Conservation (phyloP, 1,140 invertebrate genomes). For the Neelides sp. region DNA sequence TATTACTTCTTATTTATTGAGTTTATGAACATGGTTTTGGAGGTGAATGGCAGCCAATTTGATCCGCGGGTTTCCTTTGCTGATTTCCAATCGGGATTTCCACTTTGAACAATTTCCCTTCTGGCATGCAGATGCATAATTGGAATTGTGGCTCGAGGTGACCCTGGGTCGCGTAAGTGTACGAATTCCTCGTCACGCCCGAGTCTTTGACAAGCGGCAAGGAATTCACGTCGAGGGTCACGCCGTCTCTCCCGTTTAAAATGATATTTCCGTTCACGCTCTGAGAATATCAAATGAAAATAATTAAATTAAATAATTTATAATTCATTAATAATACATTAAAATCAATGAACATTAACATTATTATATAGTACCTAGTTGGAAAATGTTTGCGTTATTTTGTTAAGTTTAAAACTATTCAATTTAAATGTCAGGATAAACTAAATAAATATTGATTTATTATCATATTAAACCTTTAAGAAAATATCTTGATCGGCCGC, state of each 20-base stretch:
- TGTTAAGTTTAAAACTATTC: neutral
- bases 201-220: slow-evolving; percentile 51
- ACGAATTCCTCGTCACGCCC: slow-evolving; percentile 32
- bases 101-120: slow-evolving; percentile 64
- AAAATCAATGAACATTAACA: neutral
- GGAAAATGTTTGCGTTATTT: no score
- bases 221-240: slow-evolving; percentile 56
- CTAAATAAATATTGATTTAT: neutral
- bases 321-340: neutral
- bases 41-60: slow-evolving; percentile 22
- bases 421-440: neutral
- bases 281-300: slow-evolving; percentile 8
- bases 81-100: slow-evolving; percentile 42
- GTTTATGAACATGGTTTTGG: slow-evolving; percentile 12
- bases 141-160: slow-evolving; percentile 51
- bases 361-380: no score
- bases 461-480: slow-evolving; percentile 39
- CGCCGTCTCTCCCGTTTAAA: slow-evolving; percentile 53
- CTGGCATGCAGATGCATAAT: slow-evolving; percentile 74
- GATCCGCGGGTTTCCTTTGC: slow-evolving; percentile 3
- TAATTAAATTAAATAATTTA: neutral
- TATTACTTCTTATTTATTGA: neutral
- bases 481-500: slow-evolving; percentile 65
- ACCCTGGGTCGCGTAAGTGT: slow-evolving; percentile 32
- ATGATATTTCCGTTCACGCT: slow-evolving; percentile 64